These are phyloP conservation scores for Belgica antarctica DNA, from an alignment of 2,888 invertebrate species.

Conservation along the genomic window DNA sequence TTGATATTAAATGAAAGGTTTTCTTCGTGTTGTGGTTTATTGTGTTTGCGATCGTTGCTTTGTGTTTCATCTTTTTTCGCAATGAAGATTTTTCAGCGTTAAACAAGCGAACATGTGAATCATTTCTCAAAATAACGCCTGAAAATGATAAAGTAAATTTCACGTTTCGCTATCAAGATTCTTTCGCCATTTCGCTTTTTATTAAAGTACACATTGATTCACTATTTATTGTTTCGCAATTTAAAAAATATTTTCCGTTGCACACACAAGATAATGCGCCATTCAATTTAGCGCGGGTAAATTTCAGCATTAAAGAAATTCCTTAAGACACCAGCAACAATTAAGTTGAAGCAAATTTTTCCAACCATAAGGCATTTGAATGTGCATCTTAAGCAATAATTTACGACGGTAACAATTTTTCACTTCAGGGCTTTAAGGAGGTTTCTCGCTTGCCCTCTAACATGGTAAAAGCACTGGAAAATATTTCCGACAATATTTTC, in stretches of 20 bases:
- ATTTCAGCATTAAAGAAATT: neutral
- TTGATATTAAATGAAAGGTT: constrained; percentile 16
- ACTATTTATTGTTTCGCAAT: constrained; percentile 36
- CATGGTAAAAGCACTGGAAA: neutral
- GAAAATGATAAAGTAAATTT: constrained; percentile 41
- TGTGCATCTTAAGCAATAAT: constrained; percentile 37
- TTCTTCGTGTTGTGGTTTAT: constrained; percentile 21
- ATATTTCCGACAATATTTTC: no score
- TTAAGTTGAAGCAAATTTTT: constrained; percentile 8
- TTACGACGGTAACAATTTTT: constrained; percentile 37
- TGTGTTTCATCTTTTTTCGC: constrained; percentile 2
- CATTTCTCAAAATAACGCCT: constrained; percentile 43
- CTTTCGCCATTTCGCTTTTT: constrained; percentile 39
- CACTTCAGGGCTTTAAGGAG: constrained; percentile 18
- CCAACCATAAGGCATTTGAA: no score
- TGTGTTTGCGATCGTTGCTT: neutral
- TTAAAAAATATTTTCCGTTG: neutral
- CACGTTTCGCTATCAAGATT: constrained; percentile 33
- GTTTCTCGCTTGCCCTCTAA: neutral
- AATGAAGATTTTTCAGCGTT: constrained; percentile 26
- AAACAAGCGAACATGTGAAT: constrained; percentile 31
- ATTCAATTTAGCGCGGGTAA: constrained; percentile 14
- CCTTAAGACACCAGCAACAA: constrained; percentile 23
- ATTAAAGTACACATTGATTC: constrained; percentile 31
- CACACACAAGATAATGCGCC: constrained; percentile 5